Conservation (phyloP, 2,888 invertebrate species). For the Halictus quadricinctus region DNA sequence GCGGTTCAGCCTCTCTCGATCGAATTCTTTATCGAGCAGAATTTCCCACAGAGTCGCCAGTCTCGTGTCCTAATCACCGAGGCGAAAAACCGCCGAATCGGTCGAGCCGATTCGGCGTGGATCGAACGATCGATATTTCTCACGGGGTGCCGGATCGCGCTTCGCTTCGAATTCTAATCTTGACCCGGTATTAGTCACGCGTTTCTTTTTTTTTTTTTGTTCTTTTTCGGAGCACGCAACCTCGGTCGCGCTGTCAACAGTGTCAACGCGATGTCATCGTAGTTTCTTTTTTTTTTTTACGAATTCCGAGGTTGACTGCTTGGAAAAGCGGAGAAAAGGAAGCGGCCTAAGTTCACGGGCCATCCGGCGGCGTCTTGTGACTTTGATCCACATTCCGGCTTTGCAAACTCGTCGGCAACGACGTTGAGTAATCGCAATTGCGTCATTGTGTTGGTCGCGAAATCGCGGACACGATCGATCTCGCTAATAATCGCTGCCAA, state of each 20-base stretch:
- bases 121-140: slow-evolving; percentile 9
- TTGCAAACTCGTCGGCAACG: slow-evolving; percentile 8
- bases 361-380: slow-evolving; percentile 46
- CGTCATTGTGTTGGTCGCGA: slow-evolving; percentile 34
- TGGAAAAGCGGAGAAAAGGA: background rate
- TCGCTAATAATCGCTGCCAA: slow-evolving; percentile 44
- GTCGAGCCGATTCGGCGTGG: background rate
- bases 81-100: background rate
- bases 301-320: background rate
- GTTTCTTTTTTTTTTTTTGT: slow-evolving; percentile 30
- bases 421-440: slow-evolving; percentile 44
- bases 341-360: slow-evolving; percentile 51
- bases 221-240: slow-evolving; percentile 13
- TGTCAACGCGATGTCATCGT: slow-evolving; percentile 27
- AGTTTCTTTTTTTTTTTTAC: background rate
- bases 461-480: slow-evolving; percentile 47
- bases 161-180: slow-evolving; percentile 54
- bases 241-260: background rate
- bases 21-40: background rate
- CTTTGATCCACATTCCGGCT: slow-evolving; percentile 52
- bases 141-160: background rate
- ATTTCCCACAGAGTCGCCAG: background rate
- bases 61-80: background rate
- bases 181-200: slow-evolving; percentile 72
- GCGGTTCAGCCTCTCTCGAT: background rate